Evolutionary conservation across 2,113 vertebrate genomes (phyloP).

Genomic region (human): DNA sequence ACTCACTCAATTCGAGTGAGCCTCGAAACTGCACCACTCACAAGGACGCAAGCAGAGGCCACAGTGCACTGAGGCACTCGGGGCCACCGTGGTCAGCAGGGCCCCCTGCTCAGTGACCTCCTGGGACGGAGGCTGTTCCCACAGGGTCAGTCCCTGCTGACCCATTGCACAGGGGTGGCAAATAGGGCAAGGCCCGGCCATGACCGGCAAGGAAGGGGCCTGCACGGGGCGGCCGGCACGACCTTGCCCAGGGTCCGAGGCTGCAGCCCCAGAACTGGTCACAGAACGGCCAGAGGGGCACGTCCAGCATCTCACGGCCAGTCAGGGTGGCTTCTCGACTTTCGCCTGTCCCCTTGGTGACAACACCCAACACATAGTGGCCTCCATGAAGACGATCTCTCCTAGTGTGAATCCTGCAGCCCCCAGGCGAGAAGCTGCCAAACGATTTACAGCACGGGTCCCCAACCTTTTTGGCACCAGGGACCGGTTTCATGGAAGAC

Average conservation of each 20-base stretch:
- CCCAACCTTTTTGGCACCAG: no score
- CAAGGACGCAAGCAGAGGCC: no score
- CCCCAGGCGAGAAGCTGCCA: no score
- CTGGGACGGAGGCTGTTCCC: background rate
- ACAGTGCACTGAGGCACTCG: background rate
- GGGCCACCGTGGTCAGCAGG: background rate
- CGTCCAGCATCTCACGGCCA: background rate
- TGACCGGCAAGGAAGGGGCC: background rate
- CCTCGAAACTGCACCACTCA: accelerated
- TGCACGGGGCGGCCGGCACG: background rate
- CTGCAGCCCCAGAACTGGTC: background rate
- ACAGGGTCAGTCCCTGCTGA: background rate
- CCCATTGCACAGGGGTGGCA: background rate
- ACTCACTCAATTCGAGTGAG: no score
- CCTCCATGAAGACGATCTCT: background rate
- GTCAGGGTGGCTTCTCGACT: background rate
- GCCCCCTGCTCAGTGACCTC: no score
- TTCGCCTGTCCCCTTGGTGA: background rate
- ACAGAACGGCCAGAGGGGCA: background rate
- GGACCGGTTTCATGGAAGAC: no score
- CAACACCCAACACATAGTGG: no score
- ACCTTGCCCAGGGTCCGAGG: background rate
- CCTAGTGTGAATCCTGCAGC: background rate
- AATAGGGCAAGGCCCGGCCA: no score
- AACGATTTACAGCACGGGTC: no score